Conservation (phyloP, 2,888 invertebrate genomes). For the Germaria angustata region DNA sequence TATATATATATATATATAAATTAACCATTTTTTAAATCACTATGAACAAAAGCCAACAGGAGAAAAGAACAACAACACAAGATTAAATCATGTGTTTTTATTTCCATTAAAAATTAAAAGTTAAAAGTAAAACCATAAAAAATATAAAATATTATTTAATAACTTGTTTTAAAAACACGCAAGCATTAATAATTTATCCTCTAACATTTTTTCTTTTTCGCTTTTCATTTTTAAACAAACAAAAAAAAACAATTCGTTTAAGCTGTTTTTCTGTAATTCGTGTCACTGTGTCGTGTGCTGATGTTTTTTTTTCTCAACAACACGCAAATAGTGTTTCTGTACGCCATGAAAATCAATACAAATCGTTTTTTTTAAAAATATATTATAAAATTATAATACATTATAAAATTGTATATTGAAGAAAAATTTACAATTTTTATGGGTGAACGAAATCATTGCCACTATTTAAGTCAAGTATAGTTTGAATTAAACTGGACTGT, state of each 20-base stretch:
- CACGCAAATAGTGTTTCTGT: constrained; percentile 55
- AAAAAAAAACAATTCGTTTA: constrained; percentile 18
- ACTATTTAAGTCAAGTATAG: constrained; percentile 3
- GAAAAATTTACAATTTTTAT: constrained; percentile 10
- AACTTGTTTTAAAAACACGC: constrained; percentile 51
- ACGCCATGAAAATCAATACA: constrained; percentile 47
- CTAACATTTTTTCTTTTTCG: background rate
- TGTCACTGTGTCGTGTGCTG: constrained; percentile 66
- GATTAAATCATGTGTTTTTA: constrained; percentile 27
- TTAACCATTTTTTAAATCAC: too few species aligned
- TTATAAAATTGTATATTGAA: constrained; percentile 16
- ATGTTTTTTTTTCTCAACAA: constrained; percentile 39
- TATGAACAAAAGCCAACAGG: background rate
- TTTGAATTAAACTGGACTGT: background rate
- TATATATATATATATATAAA: too few species aligned
- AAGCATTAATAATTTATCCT: constrained; percentile 19
- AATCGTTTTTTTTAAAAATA: background rate
- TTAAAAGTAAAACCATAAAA: constrained; percentile 19
- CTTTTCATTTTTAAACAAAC: constrained; percentile 1
- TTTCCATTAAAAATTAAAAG: background rate
- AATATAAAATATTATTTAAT: constrained; percentile 31
- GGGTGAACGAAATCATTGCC: constrained; percentile 19
- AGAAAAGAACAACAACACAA: background rate
- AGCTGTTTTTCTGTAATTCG: constrained; percentile 53
- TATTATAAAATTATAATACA: too few species aligned